A percentile compares a stretch with the other conserved stretches of the same genome.
Conservation (phyloP, 2,797 vertebrate species). For the Hydrophis major region DNA sequence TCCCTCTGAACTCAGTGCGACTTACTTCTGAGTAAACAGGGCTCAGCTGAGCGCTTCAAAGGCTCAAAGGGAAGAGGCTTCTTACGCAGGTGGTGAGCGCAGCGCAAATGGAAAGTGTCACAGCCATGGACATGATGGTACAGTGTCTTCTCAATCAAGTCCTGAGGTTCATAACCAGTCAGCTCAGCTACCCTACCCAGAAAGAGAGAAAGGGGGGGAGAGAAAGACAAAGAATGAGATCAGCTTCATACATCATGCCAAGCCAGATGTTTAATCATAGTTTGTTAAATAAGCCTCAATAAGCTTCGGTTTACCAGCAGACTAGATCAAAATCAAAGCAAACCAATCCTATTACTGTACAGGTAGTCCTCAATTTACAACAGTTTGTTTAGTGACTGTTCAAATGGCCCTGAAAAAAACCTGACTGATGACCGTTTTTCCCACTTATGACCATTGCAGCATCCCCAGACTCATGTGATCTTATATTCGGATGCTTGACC, state of each 20-base stretch:
- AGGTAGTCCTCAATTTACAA: neutral
- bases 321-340: neutral
- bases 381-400: neutral
- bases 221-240: neutral
- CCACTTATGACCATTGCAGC: too few relatives aligned
- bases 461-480: too few relatives aligned
- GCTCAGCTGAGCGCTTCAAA: neutral
- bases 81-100: constrained; percentile 96
- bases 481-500: too few relatives aligned
- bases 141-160: constrained; percentile 97
- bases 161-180: constrained; percentile 96
- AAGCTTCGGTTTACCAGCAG: neutral
- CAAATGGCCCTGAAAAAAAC: neutral
- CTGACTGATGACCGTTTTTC: neutral
- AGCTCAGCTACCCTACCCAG: constrained; percentile 87
- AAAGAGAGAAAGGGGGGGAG: neutral
- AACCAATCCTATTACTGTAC: neutral
- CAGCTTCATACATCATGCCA: neutral
- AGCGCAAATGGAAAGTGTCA: constrained; percentile 95
- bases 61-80: constrained; percentile 10
- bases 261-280: neutral
- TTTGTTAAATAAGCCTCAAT: neutral
- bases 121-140: constrained; percentile 98
- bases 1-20: neutral
- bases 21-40: neutral